Evolutionary conservation across 1,140 invertebrate genomes (phyloP).

Genomic region (Oncopeltus fasciatus): DNA sequence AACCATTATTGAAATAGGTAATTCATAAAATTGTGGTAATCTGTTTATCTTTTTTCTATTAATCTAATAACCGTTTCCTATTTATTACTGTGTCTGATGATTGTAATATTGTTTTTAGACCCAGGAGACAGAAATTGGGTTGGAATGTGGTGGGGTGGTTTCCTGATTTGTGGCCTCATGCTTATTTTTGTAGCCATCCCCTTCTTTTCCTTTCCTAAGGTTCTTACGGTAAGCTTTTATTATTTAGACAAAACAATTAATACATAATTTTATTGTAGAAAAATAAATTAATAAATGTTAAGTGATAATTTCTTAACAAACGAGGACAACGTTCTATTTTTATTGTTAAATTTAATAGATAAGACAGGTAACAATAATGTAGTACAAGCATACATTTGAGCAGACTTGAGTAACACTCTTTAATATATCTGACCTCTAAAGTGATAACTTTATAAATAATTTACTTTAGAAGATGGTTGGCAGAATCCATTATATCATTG

Average conservation of each 20-base stretch:
- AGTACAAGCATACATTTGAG: too few relatives aligned
- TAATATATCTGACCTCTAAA: too few relatives aligned
- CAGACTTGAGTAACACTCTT: too few relatives aligned
- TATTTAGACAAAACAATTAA: background rate
- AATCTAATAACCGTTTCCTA: background rate
- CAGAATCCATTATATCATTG: too few relatives aligned
- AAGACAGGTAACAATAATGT: too few relatives aligned
- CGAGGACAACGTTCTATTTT: too few relatives aligned
- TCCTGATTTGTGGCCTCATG: constrained; percentile 63
- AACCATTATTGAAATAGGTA: constrained; percentile 55
- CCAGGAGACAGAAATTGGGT: constrained; percentile 74
- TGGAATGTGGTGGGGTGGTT: constrained; percentile 92
- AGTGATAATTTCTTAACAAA: too few relatives aligned
- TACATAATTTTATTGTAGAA: too few relatives aligned
- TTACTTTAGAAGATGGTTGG: too few relatives aligned
- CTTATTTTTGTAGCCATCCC: constrained; percentile 70
- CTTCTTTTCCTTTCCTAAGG: constrained; percentile 83
- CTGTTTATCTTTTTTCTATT: background rate
- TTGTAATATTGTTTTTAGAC: constrained; percentile 33
- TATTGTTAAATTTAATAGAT: too few relatives aligned
- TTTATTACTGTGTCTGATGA: background rate
- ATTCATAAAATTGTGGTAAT: constrained; percentile 19
- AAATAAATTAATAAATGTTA: too few relatives aligned
- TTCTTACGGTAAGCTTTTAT: constrained; percentile 28
- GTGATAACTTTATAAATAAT: too few relatives aligned